Conservation (phyloP, 2,888 invertebrate species). For the Furcula furcula region DNA sequence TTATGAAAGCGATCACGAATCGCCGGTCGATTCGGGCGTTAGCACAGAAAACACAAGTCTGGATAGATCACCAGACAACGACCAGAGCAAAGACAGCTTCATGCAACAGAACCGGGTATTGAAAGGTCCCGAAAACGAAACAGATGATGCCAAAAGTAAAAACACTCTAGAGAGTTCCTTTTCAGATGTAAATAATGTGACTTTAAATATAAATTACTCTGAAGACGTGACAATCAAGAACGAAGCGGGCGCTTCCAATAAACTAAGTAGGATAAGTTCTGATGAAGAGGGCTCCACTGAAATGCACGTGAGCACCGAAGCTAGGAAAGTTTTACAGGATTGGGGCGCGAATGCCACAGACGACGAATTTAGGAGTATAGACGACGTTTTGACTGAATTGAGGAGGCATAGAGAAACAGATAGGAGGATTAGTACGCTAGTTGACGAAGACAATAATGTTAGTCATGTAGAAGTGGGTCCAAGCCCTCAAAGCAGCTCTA, state of each 20-base stretch:
- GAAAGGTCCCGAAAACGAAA: slow-evolving; percentile 46
- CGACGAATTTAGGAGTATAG: slow-evolving; percentile 56
- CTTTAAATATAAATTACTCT: slow-evolving; percentile 65
- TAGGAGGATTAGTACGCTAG: slow-evolving; percentile 39
- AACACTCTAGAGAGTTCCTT: slow-evolving; percentile 60
- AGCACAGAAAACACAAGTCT: slow-evolving; percentile 88
- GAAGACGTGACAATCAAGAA: slow-evolving; percentile 61
- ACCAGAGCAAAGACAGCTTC: slow-evolving; percentile 62
- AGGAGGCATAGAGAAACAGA: slow-evolving; percentile 53
- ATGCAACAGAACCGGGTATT: slow-evolving; percentile 69
- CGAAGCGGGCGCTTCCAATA: slow-evolving; percentile 63
- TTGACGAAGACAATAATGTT: slow-evolving; percentile 39
- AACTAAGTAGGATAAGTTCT: slow-evolving; percentile 48
- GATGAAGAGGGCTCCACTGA: slow-evolving; percentile 48
- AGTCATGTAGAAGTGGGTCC: slow-evolving; percentile 33
- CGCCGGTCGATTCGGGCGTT: slow-evolving; percentile 84
- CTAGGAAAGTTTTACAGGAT: slow-evolving; percentile 40
- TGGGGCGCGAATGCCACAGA: slow-evolving; percentile 48
- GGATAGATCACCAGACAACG: slow-evolving; percentile 83
- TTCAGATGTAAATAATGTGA: slow-evolving; percentile 44
- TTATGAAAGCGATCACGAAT: slow-evolving; percentile 75
- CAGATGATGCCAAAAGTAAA: slow-evolving; percentile 35
- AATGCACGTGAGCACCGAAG: slow-evolving; percentile 39
- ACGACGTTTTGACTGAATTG: slow-evolving; percentile 61
- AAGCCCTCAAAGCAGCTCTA: slow-evolving; percentile 47